Conservation (phyloP, 1,140 invertebrate species). For the Thaumatotibia leucotreta region DNA sequence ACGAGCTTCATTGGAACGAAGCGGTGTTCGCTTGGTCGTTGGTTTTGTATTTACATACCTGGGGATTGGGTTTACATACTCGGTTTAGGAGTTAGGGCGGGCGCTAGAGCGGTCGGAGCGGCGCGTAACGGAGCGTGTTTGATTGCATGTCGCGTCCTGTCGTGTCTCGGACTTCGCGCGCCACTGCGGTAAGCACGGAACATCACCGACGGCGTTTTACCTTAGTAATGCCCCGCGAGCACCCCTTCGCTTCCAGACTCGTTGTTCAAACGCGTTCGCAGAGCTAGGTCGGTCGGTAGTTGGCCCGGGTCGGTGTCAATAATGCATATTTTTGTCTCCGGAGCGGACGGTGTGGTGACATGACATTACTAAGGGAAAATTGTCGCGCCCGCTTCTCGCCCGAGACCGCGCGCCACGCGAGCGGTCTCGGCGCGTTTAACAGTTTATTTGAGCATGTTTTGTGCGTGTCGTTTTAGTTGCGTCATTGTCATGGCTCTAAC, state of each 20-base stretch:
- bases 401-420: conserved; percentile 26
- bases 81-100: not conserved
- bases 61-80: too few species aligned
- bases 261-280: not conserved
- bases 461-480: conserved; percentile 22
- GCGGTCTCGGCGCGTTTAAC: conserved; percentile 43
- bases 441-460: conserved; percentile 41
- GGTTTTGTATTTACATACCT: too few species aligned
- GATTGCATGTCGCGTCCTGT: conserved; percentile 48
- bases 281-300: conserved; percentile 16
- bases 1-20: too few species aligned
- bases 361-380: conserved; percentile 70
- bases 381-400: conserved; percentile 47
- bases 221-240: conserved; percentile 56
- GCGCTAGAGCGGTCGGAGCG: conserved; percentile 7
- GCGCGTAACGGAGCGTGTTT: conserved; percentile 45
- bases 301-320: conserved; percentile 15
- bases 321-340: conserved; percentile 19
- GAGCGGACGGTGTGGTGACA: not conserved
- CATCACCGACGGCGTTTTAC: conserved; percentile 42
- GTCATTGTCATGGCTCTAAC: not conserved
- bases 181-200: conserved; percentile 41
- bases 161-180: conserved; percentile 23
- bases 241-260: conserved; percentile 9
- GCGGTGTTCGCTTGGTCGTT: too few species aligned